Base-by-base conservation (phyloP, 2,113 vertebrate species). In the Gambusia holbrooki region DNA sequence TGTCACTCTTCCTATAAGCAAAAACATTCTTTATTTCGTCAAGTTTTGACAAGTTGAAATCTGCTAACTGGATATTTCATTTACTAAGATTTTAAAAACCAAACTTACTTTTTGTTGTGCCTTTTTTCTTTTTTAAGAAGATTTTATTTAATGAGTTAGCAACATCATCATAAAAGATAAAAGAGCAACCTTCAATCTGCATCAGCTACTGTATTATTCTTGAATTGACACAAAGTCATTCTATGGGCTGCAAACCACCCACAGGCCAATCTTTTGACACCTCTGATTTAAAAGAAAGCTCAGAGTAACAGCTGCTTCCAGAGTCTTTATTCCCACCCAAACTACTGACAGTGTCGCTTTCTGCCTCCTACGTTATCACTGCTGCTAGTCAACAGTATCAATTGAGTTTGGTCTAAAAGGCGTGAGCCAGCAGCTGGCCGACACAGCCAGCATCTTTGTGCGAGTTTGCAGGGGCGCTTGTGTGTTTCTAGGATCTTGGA, bases 341-440 rank as follows among this genome's bases (percentile, higher is more conserved):
- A 73, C 68, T 19, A 17, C 32, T 33, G 67, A 68, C 71, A 70
- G 40, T 62, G n/a, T n/a, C 66, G 19, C 40, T 67, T 62, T 63
- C 72, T 61, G 64, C 19, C 62, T 72, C 29, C 66, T 1, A 0
- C 60, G 68, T 62, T 11, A 32, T 28, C 37, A 14, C 40, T 79
- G 61, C 68, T 48, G 66, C 74, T 62, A 70, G 80, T 83, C 76
- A 79, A 85, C 61, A 35, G 60, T 79, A 63, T 74, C 33, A 71
- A 66, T 80, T 75, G 35, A 81, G 63, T 33, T 15, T 29, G 15
- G 48, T 25, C 64, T 69, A 42, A 83, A 86, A 83, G 15, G 63
- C 79, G 62, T 66, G 77, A 84, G 82, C 69, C 70, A 90, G 84
- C 78, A 82, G 72, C 77, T 83, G 72, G 80, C 67, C 67, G 61